A percentile compares a stretch with the other conserved stretches of the same genome.
Conservation (phyloP, 2,888 invertebrate genomes). For the Drosophila borealis region DNA sequence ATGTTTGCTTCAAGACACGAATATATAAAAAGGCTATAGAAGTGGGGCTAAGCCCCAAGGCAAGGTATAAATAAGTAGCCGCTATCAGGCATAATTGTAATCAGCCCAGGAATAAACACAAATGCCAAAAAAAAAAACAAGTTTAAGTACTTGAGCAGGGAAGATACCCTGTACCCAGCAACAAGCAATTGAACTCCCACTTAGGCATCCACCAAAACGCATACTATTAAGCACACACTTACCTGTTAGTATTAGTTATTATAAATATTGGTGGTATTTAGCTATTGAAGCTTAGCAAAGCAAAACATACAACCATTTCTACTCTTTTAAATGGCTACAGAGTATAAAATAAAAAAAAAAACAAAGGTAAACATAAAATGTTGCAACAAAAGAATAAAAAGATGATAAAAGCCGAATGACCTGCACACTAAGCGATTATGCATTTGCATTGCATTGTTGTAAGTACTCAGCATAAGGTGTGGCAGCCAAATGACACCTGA, state of each 20-base stretch:
- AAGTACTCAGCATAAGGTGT: not conserved
- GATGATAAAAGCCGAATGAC: slow-evolving; percentile 28
- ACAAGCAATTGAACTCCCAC: too few species aligned
- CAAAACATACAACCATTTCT: too few species aligned
- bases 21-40: not conserved
- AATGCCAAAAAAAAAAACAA: not conserved
- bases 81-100: slow-evolving; percentile 21
- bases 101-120: slow-evolving; percentile 4
- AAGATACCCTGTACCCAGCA: too few species aligned
- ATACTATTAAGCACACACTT: too few species aligned
- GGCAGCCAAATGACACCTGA: slow-evolving; percentile 6
- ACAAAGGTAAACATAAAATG: slow-evolving; percentile 7
- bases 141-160: too few species aligned
- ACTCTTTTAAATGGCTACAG: not conserved
- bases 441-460: slow-evolving; percentile 13
- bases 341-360: not conserved
- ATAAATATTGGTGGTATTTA: too few species aligned
- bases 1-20: not conserved
- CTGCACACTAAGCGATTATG: slow-evolving; percentile 12
- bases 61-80: slow-evolving; percentile 10
- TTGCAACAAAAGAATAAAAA: slow-evolving; percentile 6
- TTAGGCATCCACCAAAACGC: too few species aligned
- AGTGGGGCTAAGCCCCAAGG: slow-evolving; percentile 10
- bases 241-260: too few species aligned
- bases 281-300: too few species aligned